Base-by-base conservation (phyloP, 1,140 invertebrate species). In the Contarinia nasturtii region DNA sequence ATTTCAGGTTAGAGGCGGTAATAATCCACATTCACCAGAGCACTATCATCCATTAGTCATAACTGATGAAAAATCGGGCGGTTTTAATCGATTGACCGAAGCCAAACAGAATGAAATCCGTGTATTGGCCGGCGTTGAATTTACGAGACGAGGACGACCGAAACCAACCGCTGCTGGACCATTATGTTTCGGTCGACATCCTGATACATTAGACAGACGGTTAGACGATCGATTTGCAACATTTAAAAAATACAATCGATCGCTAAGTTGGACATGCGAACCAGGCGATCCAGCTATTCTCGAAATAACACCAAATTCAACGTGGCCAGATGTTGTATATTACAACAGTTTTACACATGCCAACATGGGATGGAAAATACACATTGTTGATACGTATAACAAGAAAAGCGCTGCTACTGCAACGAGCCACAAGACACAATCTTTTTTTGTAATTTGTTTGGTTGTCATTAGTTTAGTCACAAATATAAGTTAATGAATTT, bases 31-130 rank as follows among this genome's bases (percentile, higher is more conserved):
- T 57, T 88, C 83, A 51, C 69, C 86, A 0, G 76, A 83, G 43
- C 74, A 77, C 57, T 94, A 94, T 66, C 90, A 96, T 71, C 91
- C 91, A 7, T 67, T 96, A 33, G 87, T 95, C 42, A 84, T 96
- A 48, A 90, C 89, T 2, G 80, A 86, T 57, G 86, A 90, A 58
- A 75, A 80, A 1, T 74, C 79, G 52, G 87, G 87, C 38, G 87
- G 86, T 0, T 84, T 80, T 49, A 82, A 85, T 55, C 70, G 77
- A 33, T 66, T 86, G 1, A 73, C 70, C 15, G 82, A 85, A 57
- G 72, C 70, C 3, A 77, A 80, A 27, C 77, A 83, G 58, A 75
- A 73, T 43, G 72, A 74, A 52, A 74, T 86, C 48, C 68, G 81
- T 46, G 82, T 91, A n/a, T 66, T 91, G 27, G 86, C 86, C 20